Evolutionary conservation across 2,797 vertebrate species (phyloP).

Genomic region (Lepus oiostolus): DNA sequence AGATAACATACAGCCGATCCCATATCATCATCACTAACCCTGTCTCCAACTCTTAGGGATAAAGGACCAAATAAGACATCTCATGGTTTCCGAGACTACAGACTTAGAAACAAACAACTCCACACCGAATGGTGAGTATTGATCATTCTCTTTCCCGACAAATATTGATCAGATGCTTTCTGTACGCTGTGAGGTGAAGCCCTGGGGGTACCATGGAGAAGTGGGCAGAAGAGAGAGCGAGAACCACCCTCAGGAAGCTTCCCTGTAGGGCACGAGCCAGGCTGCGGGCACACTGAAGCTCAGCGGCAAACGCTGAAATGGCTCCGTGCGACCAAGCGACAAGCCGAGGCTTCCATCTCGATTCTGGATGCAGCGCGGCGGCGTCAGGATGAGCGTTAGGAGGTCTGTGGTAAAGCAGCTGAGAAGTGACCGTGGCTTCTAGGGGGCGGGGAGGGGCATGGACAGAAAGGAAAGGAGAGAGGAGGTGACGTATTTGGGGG

Average conservation of each 20-base stretch:
- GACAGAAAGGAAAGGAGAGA: neutral
- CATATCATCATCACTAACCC: neutral
- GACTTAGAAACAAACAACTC: neutral
- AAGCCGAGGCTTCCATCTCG: neutral
- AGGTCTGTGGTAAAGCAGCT: neutral
- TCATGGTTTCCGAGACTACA: neutral
- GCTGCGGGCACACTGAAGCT: neutral
- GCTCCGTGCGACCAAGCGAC: neutral
- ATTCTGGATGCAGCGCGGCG: neutral
- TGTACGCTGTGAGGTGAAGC: neutral
- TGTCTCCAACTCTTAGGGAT: neutral
- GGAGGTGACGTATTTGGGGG: neutral
- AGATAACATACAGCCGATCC: neutral
- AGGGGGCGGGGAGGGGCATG: neutral
- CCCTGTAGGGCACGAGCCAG: neutral
- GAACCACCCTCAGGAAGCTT: neutral
- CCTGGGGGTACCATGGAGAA: neutral
- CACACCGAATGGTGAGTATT: neutral
- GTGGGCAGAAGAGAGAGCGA: neutral
- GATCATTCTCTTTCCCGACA: neutral
- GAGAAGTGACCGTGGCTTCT: neutral
- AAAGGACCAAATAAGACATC: neutral
- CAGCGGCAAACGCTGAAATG: neutral
- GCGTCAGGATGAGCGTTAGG: neutral
- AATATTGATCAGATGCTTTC: conserved; percentile 12